Evolutionary conservation across 2,113 vertebrate genomes (phyloP).

Genomic region (Cichladusa arquata): DNA sequence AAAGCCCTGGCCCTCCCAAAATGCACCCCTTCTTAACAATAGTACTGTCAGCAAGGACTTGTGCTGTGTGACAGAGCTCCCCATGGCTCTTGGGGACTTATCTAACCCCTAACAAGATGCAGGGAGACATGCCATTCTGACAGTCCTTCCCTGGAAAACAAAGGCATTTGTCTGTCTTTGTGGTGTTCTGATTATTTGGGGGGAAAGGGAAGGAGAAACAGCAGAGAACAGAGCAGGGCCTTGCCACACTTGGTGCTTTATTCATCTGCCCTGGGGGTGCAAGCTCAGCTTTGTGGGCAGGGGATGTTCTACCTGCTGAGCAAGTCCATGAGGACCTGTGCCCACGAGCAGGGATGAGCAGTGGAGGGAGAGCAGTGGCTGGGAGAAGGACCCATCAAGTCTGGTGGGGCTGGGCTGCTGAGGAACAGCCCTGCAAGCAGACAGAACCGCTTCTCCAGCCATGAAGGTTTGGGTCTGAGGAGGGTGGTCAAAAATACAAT

Average conservation of each 20-base stretch:
- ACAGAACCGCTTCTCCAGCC: not conserved
- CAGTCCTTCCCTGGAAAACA: slow-evolving; percentile 2
- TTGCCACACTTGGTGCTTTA: not conserved
- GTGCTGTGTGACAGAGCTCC: not conserved
- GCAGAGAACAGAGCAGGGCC: not conserved
- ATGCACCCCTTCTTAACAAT: slow-evolving; percentile 31
- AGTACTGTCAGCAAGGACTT: slow-evolving; percentile 23
- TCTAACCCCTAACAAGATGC: not conserved
- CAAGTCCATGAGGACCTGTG: not conserved
- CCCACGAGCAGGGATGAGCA: not conserved
- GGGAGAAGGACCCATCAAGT: not conserved
- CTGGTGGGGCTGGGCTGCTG: not conserved
- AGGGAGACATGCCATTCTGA: not conserved
- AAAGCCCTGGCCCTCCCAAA: not conserved
- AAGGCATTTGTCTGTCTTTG: not conserved
- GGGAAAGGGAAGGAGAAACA: not conserved
- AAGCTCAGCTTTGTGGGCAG: not conserved
- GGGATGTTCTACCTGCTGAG: slow-evolving; percentile 19
- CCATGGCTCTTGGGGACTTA: not conserved
- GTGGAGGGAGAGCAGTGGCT: not conserved
- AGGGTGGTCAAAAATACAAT: not conserved
- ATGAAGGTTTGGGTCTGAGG: not conserved
- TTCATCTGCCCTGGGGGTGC: not conserved
- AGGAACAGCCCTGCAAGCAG: not conserved
- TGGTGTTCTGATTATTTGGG: not conserved